Conservation (phyloP, 2,888 invertebrate species). For the Erebia epiphron region DNA sequence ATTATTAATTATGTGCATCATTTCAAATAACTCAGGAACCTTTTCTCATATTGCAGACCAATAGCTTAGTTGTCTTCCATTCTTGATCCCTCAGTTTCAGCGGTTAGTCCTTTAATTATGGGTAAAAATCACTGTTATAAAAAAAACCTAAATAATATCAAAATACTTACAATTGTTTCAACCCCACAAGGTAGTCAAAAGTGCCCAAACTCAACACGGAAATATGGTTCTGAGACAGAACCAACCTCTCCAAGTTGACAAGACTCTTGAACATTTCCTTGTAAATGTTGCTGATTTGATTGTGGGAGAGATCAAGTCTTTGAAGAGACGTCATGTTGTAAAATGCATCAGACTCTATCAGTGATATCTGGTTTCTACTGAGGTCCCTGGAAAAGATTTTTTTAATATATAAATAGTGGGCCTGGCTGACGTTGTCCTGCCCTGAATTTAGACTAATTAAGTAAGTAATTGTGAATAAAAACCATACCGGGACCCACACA, state of each 20-base stretch:
- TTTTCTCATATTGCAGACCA: too few species aligned
- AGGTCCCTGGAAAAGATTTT: constrained; percentile 85
- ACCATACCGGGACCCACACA: too few species aligned
- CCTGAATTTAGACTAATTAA: too few species aligned
- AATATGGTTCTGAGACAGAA: constrained; percentile 88
- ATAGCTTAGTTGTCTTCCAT: too few species aligned
- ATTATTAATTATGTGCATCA: too few species aligned
- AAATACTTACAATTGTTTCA: constrained; percentile 88
- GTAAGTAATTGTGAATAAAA: too few species aligned
- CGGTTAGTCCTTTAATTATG: too few species aligned
- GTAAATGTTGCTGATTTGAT: constrained; percentile 87
- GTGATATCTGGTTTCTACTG: constrained; percentile 89
- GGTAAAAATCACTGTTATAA: too few species aligned
- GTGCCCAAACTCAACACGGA: constrained; percentile 87
- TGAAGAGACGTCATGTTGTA: constrained; percentile 87
- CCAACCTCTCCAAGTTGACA: constrained; percentile 86
- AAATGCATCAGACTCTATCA: constrained; percentile 89
- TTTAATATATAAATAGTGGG: too few species aligned
- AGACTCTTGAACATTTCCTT: constrained; percentile 88
- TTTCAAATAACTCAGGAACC: too few species aligned
- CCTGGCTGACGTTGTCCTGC: too few species aligned
- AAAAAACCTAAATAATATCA: not conserved
- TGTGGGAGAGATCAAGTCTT: constrained; percentile 86
- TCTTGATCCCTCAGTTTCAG: too few species aligned
- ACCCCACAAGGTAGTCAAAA: constrained; percentile 85